Percentiles rank a stretch among this genome's conserved stretches.
Conservation (phyloP, 2,888 invertebrate genomes). For the Amblyteles armatorius region DNA sequence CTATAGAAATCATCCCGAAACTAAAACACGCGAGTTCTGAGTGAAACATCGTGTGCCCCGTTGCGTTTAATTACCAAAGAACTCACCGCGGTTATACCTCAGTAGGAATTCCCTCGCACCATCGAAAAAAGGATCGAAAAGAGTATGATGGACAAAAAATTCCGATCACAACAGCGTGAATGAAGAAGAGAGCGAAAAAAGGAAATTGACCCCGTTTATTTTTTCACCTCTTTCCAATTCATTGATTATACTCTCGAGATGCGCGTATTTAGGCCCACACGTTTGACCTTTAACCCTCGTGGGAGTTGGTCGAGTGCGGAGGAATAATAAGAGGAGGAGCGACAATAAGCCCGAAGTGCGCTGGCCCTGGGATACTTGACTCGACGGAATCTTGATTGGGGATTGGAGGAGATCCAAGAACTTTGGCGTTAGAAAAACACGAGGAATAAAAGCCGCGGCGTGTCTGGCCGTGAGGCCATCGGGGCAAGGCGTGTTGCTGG, state of each 20-base stretch:
- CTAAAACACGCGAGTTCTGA: neutral
- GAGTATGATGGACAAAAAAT: neutral
- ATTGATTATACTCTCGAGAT: conserved; percentile 52
- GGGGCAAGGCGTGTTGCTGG: neutral
- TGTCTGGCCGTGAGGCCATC: conserved; percentile 17
- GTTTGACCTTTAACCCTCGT: conserved; percentile 54
- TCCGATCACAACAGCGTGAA: neutral
- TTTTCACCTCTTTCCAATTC: conserved; percentile 8
- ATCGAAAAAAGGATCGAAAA: neutral
- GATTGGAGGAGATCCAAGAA: conserved; percentile 62
- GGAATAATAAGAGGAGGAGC: conserved; percentile 28
- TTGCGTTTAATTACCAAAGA: neutral
- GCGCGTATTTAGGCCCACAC: conserved; percentile 47
- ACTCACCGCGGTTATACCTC: neutral
- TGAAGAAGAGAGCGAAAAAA: conserved; percentile 1
- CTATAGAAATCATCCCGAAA: neutral
- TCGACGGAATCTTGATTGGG: conserved; percentile 62
- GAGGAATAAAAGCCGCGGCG: conserved; percentile 18
- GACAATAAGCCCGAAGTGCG: conserved; percentile 22
- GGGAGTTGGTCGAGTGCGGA: conserved; percentile 31
- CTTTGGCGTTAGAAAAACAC: conserved; percentile 52
- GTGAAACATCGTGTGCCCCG: neutral
- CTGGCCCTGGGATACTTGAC: conserved; percentile 3
- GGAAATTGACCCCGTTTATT: neutral
- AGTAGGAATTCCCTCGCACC: no score